phyloP scores from a whole-genome alignment of 2,888 invertebrate genomes.

The Pseudoips prasinana region DNA sequence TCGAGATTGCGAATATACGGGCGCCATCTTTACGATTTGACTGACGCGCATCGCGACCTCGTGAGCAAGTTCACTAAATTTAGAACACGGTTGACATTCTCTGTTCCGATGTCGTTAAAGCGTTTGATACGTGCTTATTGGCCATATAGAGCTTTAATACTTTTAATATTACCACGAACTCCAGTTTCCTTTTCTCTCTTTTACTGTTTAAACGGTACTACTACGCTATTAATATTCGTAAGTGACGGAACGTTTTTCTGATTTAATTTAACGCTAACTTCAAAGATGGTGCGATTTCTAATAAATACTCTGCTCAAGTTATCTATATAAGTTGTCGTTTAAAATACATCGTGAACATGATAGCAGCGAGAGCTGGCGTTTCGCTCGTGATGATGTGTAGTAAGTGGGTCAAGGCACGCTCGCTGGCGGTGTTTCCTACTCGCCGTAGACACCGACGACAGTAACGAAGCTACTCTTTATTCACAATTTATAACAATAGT shows the following conservation, averaged over 20 bases:
- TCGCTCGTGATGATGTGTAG: constrained; percentile 38
- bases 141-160: constrained; percentile 7
- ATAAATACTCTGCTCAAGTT: too few relatives aligned
- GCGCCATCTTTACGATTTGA: constrained; percentile 66
- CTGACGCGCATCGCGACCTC: constrained; percentile 61
- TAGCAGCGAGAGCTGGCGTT: constrained; percentile 46
- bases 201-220: too few relatives aligned
- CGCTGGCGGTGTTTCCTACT: constrained; percentile 70
- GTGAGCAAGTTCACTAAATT: constrained; percentile 65
- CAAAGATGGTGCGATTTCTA: too few relatives aligned
- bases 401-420: constrained; percentile 74
- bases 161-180: too few relatives aligned
- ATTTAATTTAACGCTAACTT: too few relatives aligned
- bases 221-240: too few relatives aligned
- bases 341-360: constrained; percentile 43
- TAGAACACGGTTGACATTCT: constrained; percentile 58
- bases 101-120: constrained; percentile 26
- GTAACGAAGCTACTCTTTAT: constrained; percentile 70
- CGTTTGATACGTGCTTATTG: constrained; percentile 21
- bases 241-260: too few relatives aligned
- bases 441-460: constrained; percentile 39
- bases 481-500: constrained; percentile 47
- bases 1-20: constrained; percentile 58
- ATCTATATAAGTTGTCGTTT: too few relatives aligned
- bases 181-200: too few relatives aligned